A percentile compares a stretch with the other conserved stretches of the same genome.
These are phyloP conservation scores for Hydropsyche betteni DNA, from an alignment of 2,888 invertebrate genomes.

Conservation along the genomic window DNA sequence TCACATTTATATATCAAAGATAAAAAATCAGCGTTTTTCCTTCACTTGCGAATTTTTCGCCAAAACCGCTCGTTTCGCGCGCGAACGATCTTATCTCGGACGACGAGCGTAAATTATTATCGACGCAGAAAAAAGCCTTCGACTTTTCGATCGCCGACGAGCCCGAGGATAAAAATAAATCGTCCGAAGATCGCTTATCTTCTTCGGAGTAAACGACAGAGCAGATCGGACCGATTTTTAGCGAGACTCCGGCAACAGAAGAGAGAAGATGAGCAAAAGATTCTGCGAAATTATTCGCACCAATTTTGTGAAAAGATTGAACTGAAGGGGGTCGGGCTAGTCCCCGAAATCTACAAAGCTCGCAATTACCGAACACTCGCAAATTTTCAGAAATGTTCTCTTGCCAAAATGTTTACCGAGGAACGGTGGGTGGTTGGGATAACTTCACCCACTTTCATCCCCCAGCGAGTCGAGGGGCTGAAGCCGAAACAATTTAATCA, in stretches of 20 bases:
- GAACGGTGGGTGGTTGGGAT: constrained; percentile 30
- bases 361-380: constrained; percentile 41
- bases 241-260: no score
- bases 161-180: constrained; percentile 20
- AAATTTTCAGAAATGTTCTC: constrained; percentile 38
- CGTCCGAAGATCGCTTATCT: constrained; percentile 23
- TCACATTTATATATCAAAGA: no score
- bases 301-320: constrained; percentile 21
- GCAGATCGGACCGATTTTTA: neutral
- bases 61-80: neutral
- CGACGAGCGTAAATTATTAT: constrained; percentile 1
- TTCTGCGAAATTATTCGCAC: constrained; percentile 17
- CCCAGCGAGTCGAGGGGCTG: neutral
- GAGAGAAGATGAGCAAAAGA: neutral
- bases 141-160: constrained; percentile 7
- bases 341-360: constrained; percentile 37
- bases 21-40: no score
- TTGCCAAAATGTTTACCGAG: constrained; percentile 40
- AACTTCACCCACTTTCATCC: constrained; percentile 19
- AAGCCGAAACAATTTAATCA: constrained; percentile 49
- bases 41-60: neutral
- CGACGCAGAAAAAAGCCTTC: constrained; percentile 15
- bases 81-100: constrained; percentile 4
- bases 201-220: neutral
- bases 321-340: neutral